Percentiles rank a stretch among this genome's conserved stretches.
These are phyloP conservation scores for Aphodius sticticus DNA, from an alignment of 2,888 invertebrate species.

Conservation along the genomic window DNA sequence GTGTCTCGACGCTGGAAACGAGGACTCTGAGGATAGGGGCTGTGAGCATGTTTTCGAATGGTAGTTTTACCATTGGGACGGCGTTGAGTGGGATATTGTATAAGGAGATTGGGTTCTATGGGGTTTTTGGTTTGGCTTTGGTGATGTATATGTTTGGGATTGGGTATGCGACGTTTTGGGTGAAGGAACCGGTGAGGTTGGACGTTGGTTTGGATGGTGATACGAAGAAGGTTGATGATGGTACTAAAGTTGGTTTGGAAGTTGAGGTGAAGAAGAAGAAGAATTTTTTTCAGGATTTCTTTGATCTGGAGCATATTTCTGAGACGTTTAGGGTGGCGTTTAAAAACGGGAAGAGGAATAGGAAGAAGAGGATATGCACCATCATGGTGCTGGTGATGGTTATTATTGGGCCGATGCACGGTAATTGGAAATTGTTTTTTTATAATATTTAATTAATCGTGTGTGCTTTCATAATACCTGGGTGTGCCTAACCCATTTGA, in stretches of 20 bases:
- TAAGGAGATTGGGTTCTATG: conserved; percentile 52
- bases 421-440: conserved; percentile 60
- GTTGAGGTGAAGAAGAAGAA: conserved; percentile 63
- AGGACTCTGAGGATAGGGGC: conserved; percentile 69
- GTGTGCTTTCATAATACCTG: too few species aligned
- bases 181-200: conserved; percentile 43
- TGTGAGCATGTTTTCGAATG: conserved; percentile 64
- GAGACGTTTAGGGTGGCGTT: conserved; percentile 81
- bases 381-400: conserved; percentile 80
- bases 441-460: too few species aligned
- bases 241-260: conserved; percentile 56
- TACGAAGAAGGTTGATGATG: neutral
- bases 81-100: conserved; percentile 63
- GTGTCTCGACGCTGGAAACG: conserved; percentile 63
- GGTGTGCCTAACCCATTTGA: too few species aligned
- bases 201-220: neutral
- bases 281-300: conserved; percentile 63
- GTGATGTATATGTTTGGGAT: conserved; percentile 45
- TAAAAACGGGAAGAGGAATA: conserved; percentile 74
- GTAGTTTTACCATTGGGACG: conserved; percentile 63
- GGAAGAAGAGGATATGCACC: conserved; percentile 74
- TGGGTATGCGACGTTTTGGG: conserved; percentile 44
- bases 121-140: conserved; percentile 47
- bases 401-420: conserved; percentile 81
- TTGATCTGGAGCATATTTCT: conserved; percentile 74